phyloP scores from a whole-genome alignment of 2,113 vertebrate species.

The Semnornis frantzii region DNA sequence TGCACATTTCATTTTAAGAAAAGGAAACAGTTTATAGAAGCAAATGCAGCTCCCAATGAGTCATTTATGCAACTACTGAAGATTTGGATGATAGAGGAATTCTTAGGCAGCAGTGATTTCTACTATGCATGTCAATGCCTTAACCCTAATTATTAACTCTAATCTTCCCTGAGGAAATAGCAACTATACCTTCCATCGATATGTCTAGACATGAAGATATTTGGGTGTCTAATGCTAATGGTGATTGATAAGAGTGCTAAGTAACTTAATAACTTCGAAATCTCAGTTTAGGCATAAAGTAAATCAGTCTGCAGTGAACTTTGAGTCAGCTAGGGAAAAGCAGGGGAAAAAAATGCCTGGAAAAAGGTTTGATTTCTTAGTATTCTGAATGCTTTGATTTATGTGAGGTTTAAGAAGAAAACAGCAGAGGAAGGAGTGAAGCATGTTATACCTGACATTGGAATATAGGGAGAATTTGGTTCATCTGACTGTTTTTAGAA shows the following conservation, averaged over 20 bases:
- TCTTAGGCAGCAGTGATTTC: neutral
- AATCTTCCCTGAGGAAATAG: neutral
- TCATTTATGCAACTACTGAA: neutral
- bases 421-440: neutral
- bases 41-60: neutral
- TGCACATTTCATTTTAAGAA: neutral
- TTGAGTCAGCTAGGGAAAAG: neutral
- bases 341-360: neutral
- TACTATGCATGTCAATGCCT: neutral
- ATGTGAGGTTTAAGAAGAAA: neutral
- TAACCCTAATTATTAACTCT: conserved; percentile 36
- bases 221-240: neutral
- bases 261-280: neutral
- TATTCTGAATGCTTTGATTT: neutral
- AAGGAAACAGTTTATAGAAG: neutral
- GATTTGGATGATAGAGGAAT: neutral
- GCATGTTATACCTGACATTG: neutral
- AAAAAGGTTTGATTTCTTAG: neutral
- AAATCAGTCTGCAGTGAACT: neutral
- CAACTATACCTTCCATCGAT: neutral
- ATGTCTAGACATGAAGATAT: conserved; percentile 13
- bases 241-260: neutral
- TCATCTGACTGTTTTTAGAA: conserved; percentile 17
- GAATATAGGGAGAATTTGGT: neutral
- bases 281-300: neutral